These are phyloP conservation scores for Calliscelio sp. DNA, from an alignment of 2,888 invertebrate genomes.

Conservation along the genomic window DNA sequence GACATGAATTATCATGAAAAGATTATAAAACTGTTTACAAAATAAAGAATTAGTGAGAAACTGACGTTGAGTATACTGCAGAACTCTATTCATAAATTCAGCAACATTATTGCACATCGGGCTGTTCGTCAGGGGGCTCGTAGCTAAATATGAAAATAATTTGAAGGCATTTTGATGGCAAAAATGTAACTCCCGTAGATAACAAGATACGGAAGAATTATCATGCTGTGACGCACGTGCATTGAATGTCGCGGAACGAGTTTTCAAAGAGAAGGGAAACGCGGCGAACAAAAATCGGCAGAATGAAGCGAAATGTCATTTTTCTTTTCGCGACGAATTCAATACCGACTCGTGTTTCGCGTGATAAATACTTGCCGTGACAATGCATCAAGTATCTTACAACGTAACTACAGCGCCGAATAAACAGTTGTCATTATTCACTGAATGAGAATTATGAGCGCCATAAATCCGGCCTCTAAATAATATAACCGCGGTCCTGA, in stretches of 20 bases:
- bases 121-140: slow-evolving; percentile 46
- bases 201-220: slow-evolving; percentile 68
- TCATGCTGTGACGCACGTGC: slow-evolving; percentile 69
- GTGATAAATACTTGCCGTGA: slow-evolving; percentile 67
- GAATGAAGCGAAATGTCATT: slow-evolving; percentile 66
- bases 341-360: slow-evolving; percentile 69
- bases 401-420: slow-evolving; percentile 59
- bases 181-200: slow-evolving; percentile 60
- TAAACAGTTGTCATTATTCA: slow-evolving; percentile 69
- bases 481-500: neutral
- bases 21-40: no score
- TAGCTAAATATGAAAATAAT: slow-evolving; percentile 56
- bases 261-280: slow-evolving; percentile 70
- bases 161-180: slow-evolving; percentile 52
- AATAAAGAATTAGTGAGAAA: no score
- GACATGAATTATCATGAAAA: no score
- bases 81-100: slow-evolving; percentile 51
- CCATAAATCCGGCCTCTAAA: slow-evolving; percentile 59
- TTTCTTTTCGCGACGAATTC: slow-evolving; percentile 62
- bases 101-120: slow-evolving; percentile 39
- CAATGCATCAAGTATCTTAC: slow-evolving; percentile 66
- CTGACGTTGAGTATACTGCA: no score
- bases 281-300: slow-evolving; percentile 58
- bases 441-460: slow-evolving; percentile 63
- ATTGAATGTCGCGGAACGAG: slow-evolving; percentile 65